Evolutionary conservation across 2,888 invertebrate genomes (phyloP), one percentile per base, ranked within the genome.

Genomic region (Sepioteuthis lessoniana): DNA sequence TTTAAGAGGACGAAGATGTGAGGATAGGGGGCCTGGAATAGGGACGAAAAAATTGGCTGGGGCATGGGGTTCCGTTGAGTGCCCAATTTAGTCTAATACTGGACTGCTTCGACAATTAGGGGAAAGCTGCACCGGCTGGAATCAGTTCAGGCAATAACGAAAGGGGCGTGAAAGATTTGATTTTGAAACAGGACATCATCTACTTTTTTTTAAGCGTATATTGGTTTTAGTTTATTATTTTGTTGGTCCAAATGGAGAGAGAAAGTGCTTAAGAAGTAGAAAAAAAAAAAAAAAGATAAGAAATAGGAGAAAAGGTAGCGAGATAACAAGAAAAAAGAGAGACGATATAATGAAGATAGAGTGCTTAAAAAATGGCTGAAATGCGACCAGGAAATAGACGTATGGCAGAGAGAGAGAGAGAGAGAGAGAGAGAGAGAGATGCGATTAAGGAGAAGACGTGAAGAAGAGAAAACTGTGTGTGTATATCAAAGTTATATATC

Each of bases 1-100:
- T 76, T 10, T n/a, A 35, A 76, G 76, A 35, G 76, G 76, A 76
- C 76, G 76, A 76, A 76, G 16, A 76, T 35, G 10, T 76, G 35
- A n/a, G 60, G 13, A n/a, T 16, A 8, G 10, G 76, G 76, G n/a
- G 25, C n/a, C 16, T 35, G n/a, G 35, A 13, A 76, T 35, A 4
- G 76, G 76, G 76, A n/a, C n/a, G n/a, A n/a, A n/a, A n/a, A 76
- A 76, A n/a, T 76, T n/a, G 76, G n/a, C 10, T 31, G 76, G n/a
- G 76, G 55, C 55, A 55, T 55, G 76, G 76, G 76, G 76, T 76
- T 76, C n/a, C 76, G 76, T 76, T 76, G 76, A 76, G 76, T 76
- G 76, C 76, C 76, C 76, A 76, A 76, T 76, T 76, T 76, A 76
- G 76, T 76, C 76, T 76, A 76, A n/a, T n/a, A n/a, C 76, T 35